Percentiles rank a stretch among this genome's conserved stretches.
phyloP scores from a whole-genome alignment of 2,888 invertebrate species.

The Oegoconia quadripuncta region DNA sequence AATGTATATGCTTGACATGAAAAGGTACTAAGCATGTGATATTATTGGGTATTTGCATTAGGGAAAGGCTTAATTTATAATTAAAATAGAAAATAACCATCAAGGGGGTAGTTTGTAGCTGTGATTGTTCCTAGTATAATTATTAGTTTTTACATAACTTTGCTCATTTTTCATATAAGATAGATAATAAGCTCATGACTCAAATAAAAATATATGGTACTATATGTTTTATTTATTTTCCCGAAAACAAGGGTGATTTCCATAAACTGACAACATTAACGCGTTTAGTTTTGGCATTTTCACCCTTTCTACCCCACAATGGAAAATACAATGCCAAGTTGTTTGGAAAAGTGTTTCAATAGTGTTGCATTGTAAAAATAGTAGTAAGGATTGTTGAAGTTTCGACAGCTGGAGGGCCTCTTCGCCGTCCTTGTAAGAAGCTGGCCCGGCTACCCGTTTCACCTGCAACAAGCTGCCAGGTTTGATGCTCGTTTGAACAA shows the following conservation, averaged over 20 bases:
- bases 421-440: too few species aligned
- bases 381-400: too few species aligned
- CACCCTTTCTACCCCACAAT: not conserved
- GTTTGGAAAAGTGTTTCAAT: too few species aligned
- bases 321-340: too few species aligned
- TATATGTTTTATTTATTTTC: constrained; percentile 1
- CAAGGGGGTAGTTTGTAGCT: constrained; percentile 41
- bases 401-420: too few species aligned
- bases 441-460: too few species aligned
- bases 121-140: constrained; percentile 60
- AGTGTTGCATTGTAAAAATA: too few species aligned
- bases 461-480: too few species aligned
- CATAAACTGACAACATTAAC: constrained; percentile 5
- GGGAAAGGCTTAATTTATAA: not conserved
- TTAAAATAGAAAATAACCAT: not conserved
- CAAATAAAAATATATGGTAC: constrained; percentile 13
- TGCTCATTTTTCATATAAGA: constrained; percentile 51
- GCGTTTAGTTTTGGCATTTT: constrained; percentile 6
- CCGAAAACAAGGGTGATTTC: not conserved
- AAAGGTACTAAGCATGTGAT: too few species aligned
- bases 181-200: constrained; percentile 21
- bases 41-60: not conserved
- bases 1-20: too few species aligned
- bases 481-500: too few species aligned
- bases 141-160: constrained; percentile 34